phyloP scores from a whole-genome alignment of 2,113 vertebrate genomes.

The Sorex fumeus region DNA sequence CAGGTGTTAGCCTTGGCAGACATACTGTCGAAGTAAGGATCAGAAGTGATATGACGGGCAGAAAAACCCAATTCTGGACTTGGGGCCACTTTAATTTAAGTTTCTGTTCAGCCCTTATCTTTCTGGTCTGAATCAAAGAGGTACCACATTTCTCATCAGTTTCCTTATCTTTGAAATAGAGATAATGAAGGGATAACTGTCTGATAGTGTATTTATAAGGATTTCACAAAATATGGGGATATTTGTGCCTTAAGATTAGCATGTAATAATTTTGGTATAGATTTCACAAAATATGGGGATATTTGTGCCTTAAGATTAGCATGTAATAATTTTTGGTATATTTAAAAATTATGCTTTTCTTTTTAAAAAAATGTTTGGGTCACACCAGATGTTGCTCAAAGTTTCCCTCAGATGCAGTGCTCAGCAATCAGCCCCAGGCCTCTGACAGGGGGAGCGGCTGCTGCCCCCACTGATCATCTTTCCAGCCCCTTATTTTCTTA shows the following conservation, averaged over 20 bases:
- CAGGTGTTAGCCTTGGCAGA: not conserved
- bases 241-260: not conserved
- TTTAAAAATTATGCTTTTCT: not conserved
- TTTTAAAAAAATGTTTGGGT: too few relatives aligned
- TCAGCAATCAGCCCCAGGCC: too few relatives aligned
- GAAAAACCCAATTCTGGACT: not conserved
- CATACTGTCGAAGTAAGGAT: not conserved
- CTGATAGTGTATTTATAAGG: not conserved
- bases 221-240: not conserved
- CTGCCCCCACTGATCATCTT: too few relatives aligned
- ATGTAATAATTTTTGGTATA: not conserved
- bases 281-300: not conserved
- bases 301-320: not conserved
- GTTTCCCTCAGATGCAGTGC: too few relatives aligned
- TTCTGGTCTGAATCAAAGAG: not conserved
- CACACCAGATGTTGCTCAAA: too few relatives aligned
- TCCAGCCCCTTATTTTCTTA: not conserved
- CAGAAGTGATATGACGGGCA: not conserved
- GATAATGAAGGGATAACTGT: not conserved
- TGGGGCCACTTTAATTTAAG: not conserved
- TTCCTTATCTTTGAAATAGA: conserved; percentile 21
- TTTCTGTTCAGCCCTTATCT: not conserved
- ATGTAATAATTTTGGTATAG: too few relatives aligned
- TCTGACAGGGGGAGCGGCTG: too few relatives aligned
- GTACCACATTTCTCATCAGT: not conserved